Evolutionary conservation across 2,113 vertebrate species (phyloP), one percentile per base, ranked within the genome.

Genomic region (Onychostoma macrolepis): DNA sequence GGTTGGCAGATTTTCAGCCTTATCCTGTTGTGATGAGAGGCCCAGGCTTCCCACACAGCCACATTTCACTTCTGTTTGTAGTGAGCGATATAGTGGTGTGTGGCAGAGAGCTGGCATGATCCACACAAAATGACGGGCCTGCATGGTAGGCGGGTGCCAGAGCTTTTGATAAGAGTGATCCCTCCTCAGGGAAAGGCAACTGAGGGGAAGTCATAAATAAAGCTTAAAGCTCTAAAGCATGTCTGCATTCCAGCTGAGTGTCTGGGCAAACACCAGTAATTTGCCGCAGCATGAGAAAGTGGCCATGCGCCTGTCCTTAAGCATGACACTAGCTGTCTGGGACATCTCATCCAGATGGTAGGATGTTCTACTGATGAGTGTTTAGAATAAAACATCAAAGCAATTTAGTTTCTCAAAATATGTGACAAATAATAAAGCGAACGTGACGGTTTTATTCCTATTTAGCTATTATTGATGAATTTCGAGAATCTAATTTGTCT

Each of bases 191-290:
- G 88, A 86, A 89, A 90, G 86, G 53, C 77, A 89, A 84, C 77
- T 87, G 86, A 89, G 85, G 63, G 72, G 88, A 90, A 88, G 89
- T 90, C 89, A 91, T 91, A 90, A 91, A 91, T 92, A 90, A 74
- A 85, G 89, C 91, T 90, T 87, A 89, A 88, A 89, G 77, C 82
- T 78, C 78, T 79, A 79, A 84, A 88, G 83, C 79, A 85, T 83
- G 84, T 88, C 86, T 88, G 86, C 71, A 90, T 88, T 88, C 90
- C 74, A 76, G 85, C 85, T 90, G 28, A 80, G 85, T 75, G 81
- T 71, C n/a, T 80, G 78, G 48, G 79, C 80, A 84, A 77, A 85
- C 76, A 87, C 74, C 48, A 80, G 72, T 56, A 48, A n/a, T 88
- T 86, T 87, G 43, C 72, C 7, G 38, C 69, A 77, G 53, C 79